Conservation (phyloP, 2,113 vertebrate species). For the Aegypius monachus region DNA sequence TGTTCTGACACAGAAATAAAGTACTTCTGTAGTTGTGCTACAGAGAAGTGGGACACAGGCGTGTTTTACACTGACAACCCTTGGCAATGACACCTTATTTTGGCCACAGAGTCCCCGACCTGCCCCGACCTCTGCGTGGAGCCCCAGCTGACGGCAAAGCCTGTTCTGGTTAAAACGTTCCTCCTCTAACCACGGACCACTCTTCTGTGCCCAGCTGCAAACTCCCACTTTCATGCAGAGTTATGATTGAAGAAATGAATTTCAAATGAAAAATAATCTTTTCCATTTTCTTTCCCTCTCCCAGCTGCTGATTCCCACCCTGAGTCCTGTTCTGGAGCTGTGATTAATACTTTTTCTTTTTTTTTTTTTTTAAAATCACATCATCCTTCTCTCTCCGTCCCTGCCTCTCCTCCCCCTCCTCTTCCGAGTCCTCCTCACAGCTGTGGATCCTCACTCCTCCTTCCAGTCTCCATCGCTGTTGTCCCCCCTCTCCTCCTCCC, state of each 20-base stretch:
- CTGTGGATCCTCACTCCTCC: slow-evolving; percentile 56
- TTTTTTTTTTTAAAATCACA: not conserved
- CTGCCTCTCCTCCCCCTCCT: not conserved
- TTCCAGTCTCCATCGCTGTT: not conserved
- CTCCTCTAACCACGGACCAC: not conserved
- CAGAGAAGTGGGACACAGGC: not conserved
- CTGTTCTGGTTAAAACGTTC: not conserved
- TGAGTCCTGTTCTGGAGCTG: slow-evolving; percentile 52
- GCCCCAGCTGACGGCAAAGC: not conserved
- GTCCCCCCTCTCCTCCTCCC: not conserved
- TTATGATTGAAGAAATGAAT: slow-evolving; percentile 57
- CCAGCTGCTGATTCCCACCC: slow-evolving; percentile 71
- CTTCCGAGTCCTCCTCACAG: slow-evolving; percentile 42
- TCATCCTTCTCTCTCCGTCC: slow-evolving; percentile 44
- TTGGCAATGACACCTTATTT: not conserved
- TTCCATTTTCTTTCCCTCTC: slow-evolving; percentile 59
- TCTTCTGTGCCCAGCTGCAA: slow-evolving; percentile 56
- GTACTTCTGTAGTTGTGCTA: not conserved
- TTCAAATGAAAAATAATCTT: slow-evolving; percentile 66
- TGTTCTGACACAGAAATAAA: not conserved
- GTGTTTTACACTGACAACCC: not conserved
- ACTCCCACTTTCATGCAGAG: not conserved
- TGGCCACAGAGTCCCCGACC: not conserved
- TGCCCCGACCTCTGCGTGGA: not conserved
- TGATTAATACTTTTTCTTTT: slow-evolving; percentile 37